Conservation (phyloP, 2,888 invertebrate genomes). For the Lumbricus terrestris region DNA sequence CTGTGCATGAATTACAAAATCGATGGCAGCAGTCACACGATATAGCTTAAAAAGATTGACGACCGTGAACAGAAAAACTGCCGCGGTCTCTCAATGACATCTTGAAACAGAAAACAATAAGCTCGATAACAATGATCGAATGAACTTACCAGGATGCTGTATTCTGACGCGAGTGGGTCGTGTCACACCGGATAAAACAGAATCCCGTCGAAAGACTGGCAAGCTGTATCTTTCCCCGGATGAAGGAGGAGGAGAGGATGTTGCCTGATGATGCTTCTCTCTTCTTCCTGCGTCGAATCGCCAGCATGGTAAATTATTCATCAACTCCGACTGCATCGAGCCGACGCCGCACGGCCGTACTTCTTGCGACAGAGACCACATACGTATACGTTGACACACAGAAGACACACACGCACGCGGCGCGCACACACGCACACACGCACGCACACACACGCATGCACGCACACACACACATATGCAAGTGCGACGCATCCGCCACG, state of each 20-base stretch:
- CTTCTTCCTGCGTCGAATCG: not conserved
- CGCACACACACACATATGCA: too few species aligned
- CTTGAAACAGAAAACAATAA: not conserved
- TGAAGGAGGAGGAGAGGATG: too few species aligned
- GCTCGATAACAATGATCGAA: not conserved
- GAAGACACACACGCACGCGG: too few species aligned
- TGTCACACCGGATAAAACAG: not conserved
- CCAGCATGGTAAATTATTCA: not conserved
- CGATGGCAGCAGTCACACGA: too few species aligned
- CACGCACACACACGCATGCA: too few species aligned
- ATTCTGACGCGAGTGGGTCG: too few species aligned
- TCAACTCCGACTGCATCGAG: not conserved
- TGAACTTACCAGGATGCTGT: not conserved
- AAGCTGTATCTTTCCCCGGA: not conserved
- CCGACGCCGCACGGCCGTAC: not conserved
- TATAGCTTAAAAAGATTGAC: too few species aligned
- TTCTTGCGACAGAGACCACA: not conserved
- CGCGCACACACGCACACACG: too few species aligned
- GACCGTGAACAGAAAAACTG: too few species aligned
- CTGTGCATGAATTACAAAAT: too few species aligned
- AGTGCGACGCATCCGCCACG: too few species aligned
- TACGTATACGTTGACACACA: not conserved
- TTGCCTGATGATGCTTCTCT: not conserved
- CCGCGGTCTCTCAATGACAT: not conserved
- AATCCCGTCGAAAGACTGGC: not conserved